These are phyloP conservation scores for Epirrhoe tristata DNA, from an alignment of 2,888 invertebrate genomes.

Conservation along the genomic window DNA sequence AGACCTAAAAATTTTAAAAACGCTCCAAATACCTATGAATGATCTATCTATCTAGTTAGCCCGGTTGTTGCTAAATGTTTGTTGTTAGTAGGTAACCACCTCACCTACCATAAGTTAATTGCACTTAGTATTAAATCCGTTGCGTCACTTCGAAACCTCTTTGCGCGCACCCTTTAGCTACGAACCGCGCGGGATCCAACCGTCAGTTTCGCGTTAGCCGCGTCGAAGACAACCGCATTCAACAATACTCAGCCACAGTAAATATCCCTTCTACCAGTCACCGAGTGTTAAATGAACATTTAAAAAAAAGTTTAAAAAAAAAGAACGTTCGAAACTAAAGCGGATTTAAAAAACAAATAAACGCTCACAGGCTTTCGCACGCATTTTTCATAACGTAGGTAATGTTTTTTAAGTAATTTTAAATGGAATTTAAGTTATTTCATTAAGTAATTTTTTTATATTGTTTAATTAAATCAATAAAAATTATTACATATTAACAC, in stretches of 20 bases:
- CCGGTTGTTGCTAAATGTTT: no score
- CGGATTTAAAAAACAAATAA: conserved; percentile 31
- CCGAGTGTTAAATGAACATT: conserved; percentile 40
- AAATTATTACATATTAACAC: no score
- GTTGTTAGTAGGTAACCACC: no score
- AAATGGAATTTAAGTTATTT: background rate
- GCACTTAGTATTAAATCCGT: background rate
- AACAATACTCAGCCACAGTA: conserved; percentile 25
- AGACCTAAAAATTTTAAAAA: no score
- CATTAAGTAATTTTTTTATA: background rate
- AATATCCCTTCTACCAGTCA: conserved; percentile 27
- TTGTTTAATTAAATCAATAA: background rate
- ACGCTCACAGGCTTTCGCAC: conserved; percentile 33
- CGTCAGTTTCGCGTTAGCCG: conserved; percentile 29
- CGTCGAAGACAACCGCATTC: conserved; percentile 21
- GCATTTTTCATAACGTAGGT: conserved; percentile 24
- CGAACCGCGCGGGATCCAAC: background rate
- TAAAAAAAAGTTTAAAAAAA: conserved; percentile 33
- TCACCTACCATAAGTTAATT: background rate
- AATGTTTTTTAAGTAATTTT: conserved; percentile 13
- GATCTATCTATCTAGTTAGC: no score
- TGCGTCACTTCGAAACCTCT: background rate
- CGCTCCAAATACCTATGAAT: no score
- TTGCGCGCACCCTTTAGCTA: conserved; percentile 15
- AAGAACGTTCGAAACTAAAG: conserved; percentile 24